Evolutionary conservation across 1,140 invertebrate species (phyloP).

Genomic region (Grapholita molesta): DNA sequence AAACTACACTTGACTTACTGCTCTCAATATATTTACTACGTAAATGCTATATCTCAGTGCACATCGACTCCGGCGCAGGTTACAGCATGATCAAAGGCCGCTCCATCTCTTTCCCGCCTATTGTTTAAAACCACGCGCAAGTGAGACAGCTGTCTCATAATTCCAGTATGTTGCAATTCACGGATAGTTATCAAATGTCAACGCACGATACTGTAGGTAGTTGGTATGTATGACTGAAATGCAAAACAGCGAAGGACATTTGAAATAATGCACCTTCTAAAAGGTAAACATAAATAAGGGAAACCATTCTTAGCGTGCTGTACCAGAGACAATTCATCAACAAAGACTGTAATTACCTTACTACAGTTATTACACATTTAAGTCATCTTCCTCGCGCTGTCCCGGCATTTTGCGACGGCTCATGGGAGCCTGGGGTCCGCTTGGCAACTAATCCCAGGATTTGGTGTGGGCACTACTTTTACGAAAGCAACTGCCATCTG

Average conservation of each 20-base stretch:
- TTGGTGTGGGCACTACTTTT: too few relatives aligned
- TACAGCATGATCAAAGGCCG: conserved; percentile 26
- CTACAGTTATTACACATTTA: too few relatives aligned
- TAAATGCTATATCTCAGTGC: background rate
- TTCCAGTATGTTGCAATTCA: conserved; percentile 28
- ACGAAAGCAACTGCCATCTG: too few relatives aligned
- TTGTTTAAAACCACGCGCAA: background rate
- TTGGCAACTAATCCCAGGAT: too few relatives aligned
- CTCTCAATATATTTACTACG: background rate
- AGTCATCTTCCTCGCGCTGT: too few relatives aligned
- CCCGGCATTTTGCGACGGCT: too few relatives aligned
- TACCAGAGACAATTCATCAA: background rate
- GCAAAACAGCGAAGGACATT: conserved; percentile 17
- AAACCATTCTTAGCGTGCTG: background rate
- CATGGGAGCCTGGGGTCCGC: too few relatives aligned
- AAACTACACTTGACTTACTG: background rate
- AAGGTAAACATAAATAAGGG: background rate
- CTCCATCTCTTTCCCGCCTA: conserved; percentile 15
- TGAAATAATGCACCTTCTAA: conserved; percentile 1
- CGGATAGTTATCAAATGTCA: conserved; percentile 40
- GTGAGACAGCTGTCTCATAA: conserved; percentile 28
- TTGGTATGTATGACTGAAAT: conserved; percentile 9
- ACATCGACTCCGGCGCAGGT: conserved; percentile 33
- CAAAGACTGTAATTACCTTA: background rate
- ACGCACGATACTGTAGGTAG: conserved; percentile 22